Evolutionary conservation across 2,113 vertebrate genomes (phyloP), one percentile per base, ranked within the genome.

Genomic region (Micronycteris hirsuta): DNA sequence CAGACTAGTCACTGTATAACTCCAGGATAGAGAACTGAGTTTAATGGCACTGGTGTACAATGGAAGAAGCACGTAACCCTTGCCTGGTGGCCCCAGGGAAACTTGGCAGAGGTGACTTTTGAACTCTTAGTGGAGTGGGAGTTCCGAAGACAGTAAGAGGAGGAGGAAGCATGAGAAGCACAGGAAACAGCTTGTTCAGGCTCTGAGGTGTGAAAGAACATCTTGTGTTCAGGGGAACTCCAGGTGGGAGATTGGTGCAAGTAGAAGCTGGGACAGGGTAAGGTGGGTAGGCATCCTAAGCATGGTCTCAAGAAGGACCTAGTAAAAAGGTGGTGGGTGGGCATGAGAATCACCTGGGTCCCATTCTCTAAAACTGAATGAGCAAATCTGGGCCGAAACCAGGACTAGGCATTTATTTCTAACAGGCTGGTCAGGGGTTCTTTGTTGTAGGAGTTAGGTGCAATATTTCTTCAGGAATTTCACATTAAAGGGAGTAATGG

Each of bases 191-290:
- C 89, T 74, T 71, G 13, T 45, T 94, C 38, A 56, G 90, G 43
- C 43, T 81, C 45, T 41, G 89, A 93, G 61, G 73, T 94, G 92
- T 96, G 86, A 96, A 96, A 95, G 67, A 67, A 65, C 74, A 81
- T 94, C 92, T 96, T 26, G 7, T 41, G 36, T 73, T 86, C 63
- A 86, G 78, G 83, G 92, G 92, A 97, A 94, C 67, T 93, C 93
- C 95, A 76, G 61, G 49, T 70, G 19, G 47, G 77, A n/a, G 82
- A 5, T 56, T 31, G 68, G 20, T 86, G 45, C 71, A 8, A 43
- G 10, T 13, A 82, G 77, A 85, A 85, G 52, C 41, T 47, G 80
- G 80, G 38, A 28, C 15, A 1, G 28, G 16, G 15, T 2, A 16
- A 28, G 26, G 52, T 61, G 17, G 36, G 1, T 11, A 36, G 83